Base-by-base conservation (phyloP, 2,888 invertebrate genomes). In the Caenorhabditis angaria region DNA sequence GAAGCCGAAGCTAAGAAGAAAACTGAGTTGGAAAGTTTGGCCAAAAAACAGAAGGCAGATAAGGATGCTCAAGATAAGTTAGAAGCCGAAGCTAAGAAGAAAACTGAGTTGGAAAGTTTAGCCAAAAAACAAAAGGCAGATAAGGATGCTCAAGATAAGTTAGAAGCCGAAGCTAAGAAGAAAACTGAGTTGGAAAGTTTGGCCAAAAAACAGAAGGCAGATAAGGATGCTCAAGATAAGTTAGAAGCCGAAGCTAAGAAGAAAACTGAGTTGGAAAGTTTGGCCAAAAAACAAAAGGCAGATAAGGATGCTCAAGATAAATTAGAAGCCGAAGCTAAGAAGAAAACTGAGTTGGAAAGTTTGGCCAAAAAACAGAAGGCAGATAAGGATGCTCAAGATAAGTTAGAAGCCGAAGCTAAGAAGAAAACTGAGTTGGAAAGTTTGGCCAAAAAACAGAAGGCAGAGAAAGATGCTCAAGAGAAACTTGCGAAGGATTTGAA, bases 1-100 rank as follows among this genome's bases (percentile, higher is more conserved):
- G 56, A 56, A 5, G 29, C 3, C 2, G 61, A 63, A 20, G 69
- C 61, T 5, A 55, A 67, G 53, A 59, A 73, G 58, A 22, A 55
- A 48, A 65, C 63, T 20, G 59, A 73, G 20, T 28, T 53, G 12
- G n/a, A n/a, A n/a, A n/a, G n/a, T n/a, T n/a, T n/a, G n/a, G n/a
- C n/a, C n/a, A n/a, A n/a, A n/a, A n/a, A n/a, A n/a, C n/a, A n/a
- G n/a, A 61, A 73, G 32, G 54, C 58, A 24, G 54, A 64, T 24
- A 58, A 60, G 50, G 54, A 64, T n/a, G 60, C 56, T 18, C 69
- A 61, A n/a, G 60, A 59, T 41, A 67, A 72, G 61, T n/a, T n/a
- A n/a, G n/a, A n/a, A n/a, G n/a, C n/a, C n/a, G n/a, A n/a, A n/a
- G 56, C 48, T 41, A 60, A 65, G 2, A 60, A 65, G 35, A 22